A percentile compares a stretch with the other conserved stretches of the same genome.
These are phyloP conservation scores for Hylaeus anthracinus DNA, from an alignment of 1,140 invertebrate genomes.

Conservation along the genomic window DNA sequence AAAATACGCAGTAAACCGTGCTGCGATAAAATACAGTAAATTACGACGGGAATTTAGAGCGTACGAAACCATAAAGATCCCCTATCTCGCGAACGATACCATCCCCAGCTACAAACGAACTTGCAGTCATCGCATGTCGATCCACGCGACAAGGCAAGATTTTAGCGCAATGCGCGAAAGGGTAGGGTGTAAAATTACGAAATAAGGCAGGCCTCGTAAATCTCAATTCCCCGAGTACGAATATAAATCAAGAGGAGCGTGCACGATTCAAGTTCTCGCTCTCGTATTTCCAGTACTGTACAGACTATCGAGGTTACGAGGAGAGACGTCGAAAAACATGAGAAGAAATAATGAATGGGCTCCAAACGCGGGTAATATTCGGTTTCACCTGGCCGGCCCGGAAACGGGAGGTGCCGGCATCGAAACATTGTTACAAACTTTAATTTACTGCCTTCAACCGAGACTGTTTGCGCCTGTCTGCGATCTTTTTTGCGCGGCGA, in stretches of 20 bases:
- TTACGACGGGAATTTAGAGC: no score
- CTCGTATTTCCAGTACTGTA: constrained; percentile 9
- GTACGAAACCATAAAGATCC: neutral
- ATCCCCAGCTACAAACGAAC: neutral
- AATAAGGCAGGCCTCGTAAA: constrained; percentile 38
- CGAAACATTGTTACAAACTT: constrained; percentile 27
- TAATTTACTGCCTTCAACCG: neutral
- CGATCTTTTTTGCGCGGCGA: neutral
- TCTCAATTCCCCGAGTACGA: constrained; percentile 37
- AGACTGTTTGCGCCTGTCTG: neutral
- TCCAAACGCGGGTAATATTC: constrained; percentile 36
- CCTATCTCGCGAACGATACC: neutral
- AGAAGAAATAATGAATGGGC: constrained; percentile 52
- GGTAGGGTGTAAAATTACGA: constrained; percentile 22
- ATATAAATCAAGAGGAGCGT: constrained; percentile 44
- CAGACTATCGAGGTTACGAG: constrained; percentile 40
- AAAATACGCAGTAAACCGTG: no score
- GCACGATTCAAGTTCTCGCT: constrained; percentile 23
- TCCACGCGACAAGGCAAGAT: neutral
- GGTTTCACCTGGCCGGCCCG: constrained; percentile 16
- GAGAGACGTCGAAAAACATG: constrained; percentile 30
- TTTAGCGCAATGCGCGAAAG: neutral
- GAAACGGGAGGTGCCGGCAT: constrained; percentile 1
- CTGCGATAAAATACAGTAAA: no score
- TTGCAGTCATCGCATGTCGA: neutral